Base-by-base conservation (phyloP, 2,888 invertebrate species). In the Helobdella robusta region DNA sequence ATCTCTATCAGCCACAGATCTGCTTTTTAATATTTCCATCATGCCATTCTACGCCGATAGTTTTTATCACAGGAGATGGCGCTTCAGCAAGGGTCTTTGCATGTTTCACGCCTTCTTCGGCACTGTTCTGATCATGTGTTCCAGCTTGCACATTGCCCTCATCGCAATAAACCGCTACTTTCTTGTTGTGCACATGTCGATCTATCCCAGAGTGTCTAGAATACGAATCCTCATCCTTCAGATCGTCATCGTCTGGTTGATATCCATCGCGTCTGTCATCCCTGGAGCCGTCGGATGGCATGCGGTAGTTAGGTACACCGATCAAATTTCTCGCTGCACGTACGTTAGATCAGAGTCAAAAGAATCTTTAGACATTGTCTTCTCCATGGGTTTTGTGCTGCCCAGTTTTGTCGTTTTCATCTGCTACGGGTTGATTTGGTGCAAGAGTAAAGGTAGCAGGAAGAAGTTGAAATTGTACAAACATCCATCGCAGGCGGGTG, bases 1-100 rank as follows among this genome's bases (percentile, higher is more conserved):
- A 1, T 67, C 67, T 6, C 65, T 67, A 11, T 59, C 67, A 6
- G 52, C 50, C 25, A 67, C 64, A 2, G 67, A 67, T 52, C 64
- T 67, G 30, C 25, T 64, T 28, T 67, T 67, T 59, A 64, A 64
- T 48, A 35, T 36, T 23, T n/a, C 56, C 54, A 59, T 67, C 36
- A 59, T 67, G 67, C 67, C 67, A 8, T 60, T 65, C 61, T 67
- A 59, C 56, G 60, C 58, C 36, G 67, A 67, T 56, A 64, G 59
- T 40, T 67, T 52, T 61, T 6, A 52, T 23, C 6, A 65, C 46
- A 18, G 67, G 30, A 32, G 48, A 1, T 67, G 67, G 67, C 23
- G 60, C 0, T 65, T 60, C 56, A 44, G 58, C 46, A 44, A n/a
- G 28, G 32, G n/a, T 15, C 60, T 67, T 20, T 67, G 67, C 20